Percentiles rank a stretch among this genome's conserved stretches.
Conservation (phyloP, 2,113 vertebrate species). For the Tyto alba region DNA sequence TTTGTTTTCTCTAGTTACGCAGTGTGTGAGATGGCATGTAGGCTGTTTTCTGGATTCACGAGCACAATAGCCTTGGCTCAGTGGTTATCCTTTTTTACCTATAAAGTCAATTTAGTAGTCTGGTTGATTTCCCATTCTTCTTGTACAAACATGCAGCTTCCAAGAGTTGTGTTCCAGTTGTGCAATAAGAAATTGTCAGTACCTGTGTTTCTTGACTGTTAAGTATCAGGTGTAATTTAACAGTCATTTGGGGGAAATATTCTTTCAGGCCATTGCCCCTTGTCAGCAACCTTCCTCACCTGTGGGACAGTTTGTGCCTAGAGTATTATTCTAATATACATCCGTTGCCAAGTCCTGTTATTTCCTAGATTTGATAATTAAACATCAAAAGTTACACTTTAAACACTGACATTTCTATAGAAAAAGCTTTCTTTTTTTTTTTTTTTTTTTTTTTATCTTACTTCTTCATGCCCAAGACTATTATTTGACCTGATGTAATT, state of each 20-base stretch:
- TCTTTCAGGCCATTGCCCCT: neutral
- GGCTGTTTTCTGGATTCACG: neutral
- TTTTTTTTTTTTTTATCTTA: neutral
- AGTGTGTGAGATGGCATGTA: neutral
- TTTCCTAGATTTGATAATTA: neutral
- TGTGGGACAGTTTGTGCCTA: neutral
- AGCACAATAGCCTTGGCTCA: neutral
- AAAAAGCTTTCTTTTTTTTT: neutral
- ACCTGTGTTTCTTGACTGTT: conserved; percentile 8
- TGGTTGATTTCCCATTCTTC: neutral
- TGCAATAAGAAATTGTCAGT: neutral
- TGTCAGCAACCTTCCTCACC: neutral
- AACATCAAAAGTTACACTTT: neutral
- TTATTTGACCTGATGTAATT: neutral
- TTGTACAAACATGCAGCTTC: neutral
- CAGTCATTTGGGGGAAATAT: neutral
- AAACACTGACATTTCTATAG: neutral
- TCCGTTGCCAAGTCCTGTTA: neutral
- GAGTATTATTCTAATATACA: neutral
- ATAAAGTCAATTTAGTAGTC: neutral
- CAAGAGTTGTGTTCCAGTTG: neutral
- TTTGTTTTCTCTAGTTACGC: neutral
- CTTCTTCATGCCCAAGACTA: neutral
- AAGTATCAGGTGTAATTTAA: neutral
- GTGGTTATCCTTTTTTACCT: neutral